Conservation (phyloP, 1,140 invertebrate genomes). For the Dinothrombium tinctorium region DNA sequence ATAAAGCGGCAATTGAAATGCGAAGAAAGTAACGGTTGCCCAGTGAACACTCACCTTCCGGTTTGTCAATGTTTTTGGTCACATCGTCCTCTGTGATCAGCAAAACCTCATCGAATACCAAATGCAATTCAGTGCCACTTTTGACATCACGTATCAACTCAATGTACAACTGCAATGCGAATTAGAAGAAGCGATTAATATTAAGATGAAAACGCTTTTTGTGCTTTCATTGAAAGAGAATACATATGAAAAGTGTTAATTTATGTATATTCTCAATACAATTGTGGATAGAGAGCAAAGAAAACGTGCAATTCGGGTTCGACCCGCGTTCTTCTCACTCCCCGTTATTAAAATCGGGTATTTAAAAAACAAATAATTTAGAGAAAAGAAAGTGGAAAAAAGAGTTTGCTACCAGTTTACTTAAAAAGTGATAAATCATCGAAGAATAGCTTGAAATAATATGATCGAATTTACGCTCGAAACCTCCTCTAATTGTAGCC, state of each 20-base stretch:
- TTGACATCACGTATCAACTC: not conserved
- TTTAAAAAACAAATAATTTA: too few relatives aligned
- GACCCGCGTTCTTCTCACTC: not conserved
- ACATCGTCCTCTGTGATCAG: conserved; percentile 1
- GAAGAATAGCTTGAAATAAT: too few relatives aligned
- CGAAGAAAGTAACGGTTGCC: too few relatives aligned
- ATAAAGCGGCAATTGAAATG: too few relatives aligned
- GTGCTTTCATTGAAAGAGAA: not conserved
- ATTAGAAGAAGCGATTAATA: not conserved
- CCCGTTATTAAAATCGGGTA: not conserved
- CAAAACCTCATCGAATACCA: conserved; percentile 1
- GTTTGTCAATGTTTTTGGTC: not conserved
- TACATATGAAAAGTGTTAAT: too few relatives aligned
- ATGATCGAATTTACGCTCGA: too few relatives aligned
- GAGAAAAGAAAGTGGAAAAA: too few relatives aligned
- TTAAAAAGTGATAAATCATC: too few relatives aligned
- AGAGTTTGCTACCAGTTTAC: too few relatives aligned
- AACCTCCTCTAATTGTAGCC: too few relatives aligned
- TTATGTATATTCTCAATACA: too few relatives aligned
- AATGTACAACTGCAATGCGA: conserved; percentile 2
- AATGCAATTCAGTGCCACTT: not conserved
- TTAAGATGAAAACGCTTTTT: not conserved
- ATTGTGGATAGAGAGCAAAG: not conserved
- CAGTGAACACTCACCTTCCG: conserved; percentile 4
- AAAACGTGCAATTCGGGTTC: not conserved